Conservation (phyloP, 2,113 vertebrate genomes). For the Dicentrarchus labrax region DNA sequence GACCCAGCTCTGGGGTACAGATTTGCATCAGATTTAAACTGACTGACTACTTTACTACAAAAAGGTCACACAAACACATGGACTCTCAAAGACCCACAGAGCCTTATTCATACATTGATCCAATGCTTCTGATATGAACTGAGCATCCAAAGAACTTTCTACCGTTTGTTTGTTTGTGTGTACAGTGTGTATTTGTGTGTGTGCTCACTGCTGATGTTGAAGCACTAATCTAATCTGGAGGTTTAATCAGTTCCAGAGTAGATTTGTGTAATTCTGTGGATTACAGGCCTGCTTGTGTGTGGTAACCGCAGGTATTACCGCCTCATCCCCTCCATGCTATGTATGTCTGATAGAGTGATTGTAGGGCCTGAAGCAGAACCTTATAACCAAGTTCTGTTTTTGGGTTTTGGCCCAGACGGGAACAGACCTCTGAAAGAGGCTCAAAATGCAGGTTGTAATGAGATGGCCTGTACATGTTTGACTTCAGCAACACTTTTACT, state of each 20-base stretch:
- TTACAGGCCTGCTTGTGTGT: conserved; percentile 73
- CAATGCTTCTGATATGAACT: conserved; percentile 13
- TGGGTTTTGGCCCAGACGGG: conserved; percentile 13
- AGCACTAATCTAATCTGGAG: conserved; percentile 79
- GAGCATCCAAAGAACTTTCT: conserved; percentile 21
- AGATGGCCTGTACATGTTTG: conserved; percentile 4
- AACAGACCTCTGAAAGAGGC: conserved; percentile 1
- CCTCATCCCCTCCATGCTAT: conserved; percentile 65
- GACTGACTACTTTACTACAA: neutral
- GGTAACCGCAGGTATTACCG: conserved; percentile 72
- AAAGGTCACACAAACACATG: neutral
- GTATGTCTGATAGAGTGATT: conserved; percentile 56
- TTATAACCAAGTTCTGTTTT: neutral
- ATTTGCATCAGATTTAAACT: conserved; percentile 30
- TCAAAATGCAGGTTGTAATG: conserved; percentile 18
- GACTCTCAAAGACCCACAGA: neutral
- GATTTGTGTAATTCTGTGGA: conserved; percentile 83
- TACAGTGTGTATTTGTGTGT: conserved; percentile 30
- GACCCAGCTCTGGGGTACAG: conserved; percentile 15
- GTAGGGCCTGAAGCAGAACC: conserved; percentile 35
- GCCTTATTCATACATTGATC: conserved; percentile 3
- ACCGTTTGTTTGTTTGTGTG: conserved; percentile 25
- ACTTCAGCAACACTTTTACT: neutral
- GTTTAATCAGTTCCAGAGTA: conserved; percentile 81
- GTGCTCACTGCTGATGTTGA: conserved; percentile 57